Percentiles rank a stretch among this genome's conserved stretches.
Evolutionary conservation across 2,888 invertebrate genomes (phyloP).

Genomic region (Dusona sp.): DNA sequence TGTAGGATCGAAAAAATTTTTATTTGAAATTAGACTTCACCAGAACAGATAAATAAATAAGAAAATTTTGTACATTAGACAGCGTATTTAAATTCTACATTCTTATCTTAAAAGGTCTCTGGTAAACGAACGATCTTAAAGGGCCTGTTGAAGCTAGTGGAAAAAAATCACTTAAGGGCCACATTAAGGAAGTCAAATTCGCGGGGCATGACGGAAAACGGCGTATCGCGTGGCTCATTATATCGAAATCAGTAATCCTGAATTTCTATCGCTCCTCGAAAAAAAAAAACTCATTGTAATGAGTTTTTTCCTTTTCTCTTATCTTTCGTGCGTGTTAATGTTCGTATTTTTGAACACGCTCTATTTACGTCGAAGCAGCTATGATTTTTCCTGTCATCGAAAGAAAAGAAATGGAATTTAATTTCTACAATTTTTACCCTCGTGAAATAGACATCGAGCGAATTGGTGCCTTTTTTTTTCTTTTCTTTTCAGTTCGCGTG

Average conservation of each 20-base stretch:
- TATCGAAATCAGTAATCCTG: slow-evolving; percentile 12
- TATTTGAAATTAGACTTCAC: background rate
- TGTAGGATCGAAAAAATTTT: background rate
- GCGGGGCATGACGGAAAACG: background rate
- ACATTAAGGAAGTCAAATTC: slow-evolving; percentile 4
- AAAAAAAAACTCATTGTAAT: slow-evolving; percentile 17
- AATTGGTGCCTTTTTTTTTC: background rate
- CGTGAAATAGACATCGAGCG: background rate
- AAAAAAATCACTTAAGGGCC: slow-evolving; percentile 11
- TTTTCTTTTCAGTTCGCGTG: background rate
- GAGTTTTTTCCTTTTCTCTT: background rate
- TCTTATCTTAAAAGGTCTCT: background rate
- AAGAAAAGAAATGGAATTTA: background rate
- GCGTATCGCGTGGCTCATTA: slow-evolving; percentile 3
- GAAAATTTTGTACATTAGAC: background rate
- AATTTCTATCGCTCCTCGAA: slow-evolving; percentile 7
- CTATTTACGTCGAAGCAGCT: background rate
- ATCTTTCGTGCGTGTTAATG: background rate
- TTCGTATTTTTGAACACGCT: slow-evolving; percentile 6
- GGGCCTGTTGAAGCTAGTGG: background rate
- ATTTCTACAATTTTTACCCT: background rate
- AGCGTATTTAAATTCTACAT: background rate
- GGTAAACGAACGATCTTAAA: background rate
- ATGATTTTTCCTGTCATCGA: slow-evolving; percentile 3
- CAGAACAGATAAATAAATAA: no score